phyloP scores from a whole-genome alignment of 92 coral and sea anemone species.

The Plumapathes pennacea region DNA sequence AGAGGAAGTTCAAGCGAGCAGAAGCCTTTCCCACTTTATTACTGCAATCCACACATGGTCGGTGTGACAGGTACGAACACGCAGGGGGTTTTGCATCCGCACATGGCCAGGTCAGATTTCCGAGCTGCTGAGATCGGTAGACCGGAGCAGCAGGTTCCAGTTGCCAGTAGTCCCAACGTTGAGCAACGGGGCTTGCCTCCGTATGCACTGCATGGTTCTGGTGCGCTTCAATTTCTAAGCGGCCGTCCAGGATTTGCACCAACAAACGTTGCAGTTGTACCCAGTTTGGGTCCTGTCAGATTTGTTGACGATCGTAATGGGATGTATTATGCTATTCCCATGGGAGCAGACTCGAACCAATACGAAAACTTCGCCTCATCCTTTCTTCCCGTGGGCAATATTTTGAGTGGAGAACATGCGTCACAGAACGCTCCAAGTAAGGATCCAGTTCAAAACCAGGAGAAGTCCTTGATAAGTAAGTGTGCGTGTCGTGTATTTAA shows the following conservation, averaged over 20 bases:
- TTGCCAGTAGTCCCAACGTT: conserved; percentile 62
- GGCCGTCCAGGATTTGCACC: conserved; percentile 62
- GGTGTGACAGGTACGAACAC: conserved; percentile 37
- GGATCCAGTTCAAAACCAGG: too few relatives aligned
- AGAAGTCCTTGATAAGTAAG: too few relatives aligned
- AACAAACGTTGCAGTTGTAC: conserved; percentile 59
- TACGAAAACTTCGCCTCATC: conserved; percentile 79
- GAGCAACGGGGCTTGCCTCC: conserved; percentile 50
- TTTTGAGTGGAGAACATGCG: too few relatives aligned
- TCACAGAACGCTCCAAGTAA: too few relatives aligned
- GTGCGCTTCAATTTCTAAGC: conserved; percentile 70
- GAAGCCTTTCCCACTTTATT: conserved; percentile 48
- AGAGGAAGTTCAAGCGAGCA: conserved; percentile 31
- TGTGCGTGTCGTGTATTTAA: too few relatives aligned
- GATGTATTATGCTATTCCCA: conserved; percentile 76
- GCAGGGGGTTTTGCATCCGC: conserved; percentile 2
- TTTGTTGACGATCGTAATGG: conserved; percentile 58
- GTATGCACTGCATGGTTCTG: conserved; percentile 23
- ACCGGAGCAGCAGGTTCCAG: conserved; percentile 90
- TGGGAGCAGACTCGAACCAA: conserved; percentile 74
- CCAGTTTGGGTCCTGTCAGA: conserved; percentile 85
- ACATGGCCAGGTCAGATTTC: background rate
- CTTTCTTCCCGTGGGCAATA: conserved; percentile 55
- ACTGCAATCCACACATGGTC: conserved; percentile 59
- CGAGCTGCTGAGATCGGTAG: conserved; percentile 58